These are phyloP conservation scores for Morelia viridis DNA, from an alignment of 2,797 vertebrate species.

Conservation along the genomic window DNA sequence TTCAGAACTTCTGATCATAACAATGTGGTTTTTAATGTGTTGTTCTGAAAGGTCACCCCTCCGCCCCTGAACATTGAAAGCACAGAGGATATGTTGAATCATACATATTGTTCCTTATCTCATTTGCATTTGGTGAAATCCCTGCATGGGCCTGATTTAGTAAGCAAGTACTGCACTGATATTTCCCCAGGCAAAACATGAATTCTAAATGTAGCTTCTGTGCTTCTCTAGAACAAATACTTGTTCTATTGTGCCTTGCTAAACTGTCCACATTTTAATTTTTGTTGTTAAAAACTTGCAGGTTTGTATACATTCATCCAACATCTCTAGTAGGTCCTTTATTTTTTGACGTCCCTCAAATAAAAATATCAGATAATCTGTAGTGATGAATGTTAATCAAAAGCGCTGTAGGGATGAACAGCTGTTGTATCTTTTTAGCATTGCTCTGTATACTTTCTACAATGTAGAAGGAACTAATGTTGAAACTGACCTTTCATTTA, in stretches of 20 bases:
- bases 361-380: constrained; percentile 16
- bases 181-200: constrained; percentile 61
- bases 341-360: constrained; percentile 12
- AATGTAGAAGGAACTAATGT: accelerated
- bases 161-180: constrained; percentile 57
- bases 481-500: not conserved
- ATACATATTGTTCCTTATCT: constrained; percentile 75
- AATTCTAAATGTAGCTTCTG: constrained; percentile 48
- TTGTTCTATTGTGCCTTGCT: constrained; percentile 29
- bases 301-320: constrained; percentile 30
- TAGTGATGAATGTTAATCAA: not conserved
- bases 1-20: constrained; percentile 64
- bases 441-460: not conserved
- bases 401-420: constrained; percentile 5
- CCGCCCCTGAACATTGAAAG: constrained; percentile 67
- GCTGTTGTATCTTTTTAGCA: not conserved
- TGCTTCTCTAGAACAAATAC: constrained; percentile 51
- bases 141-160: constrained; percentile 75
- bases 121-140: constrained; percentile 84
- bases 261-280: constrained; percentile 54
- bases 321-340: not conserved
- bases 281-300: constrained; percentile 46
- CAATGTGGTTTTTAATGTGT: constrained; percentile 74
- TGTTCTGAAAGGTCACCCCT: constrained; percentile 75
- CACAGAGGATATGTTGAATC: constrained; percentile 78